These are phyloP conservation scores for Trichogramma evanescens DNA, from an alignment of 2,888 invertebrate species.

Conservation along the genomic window DNA sequence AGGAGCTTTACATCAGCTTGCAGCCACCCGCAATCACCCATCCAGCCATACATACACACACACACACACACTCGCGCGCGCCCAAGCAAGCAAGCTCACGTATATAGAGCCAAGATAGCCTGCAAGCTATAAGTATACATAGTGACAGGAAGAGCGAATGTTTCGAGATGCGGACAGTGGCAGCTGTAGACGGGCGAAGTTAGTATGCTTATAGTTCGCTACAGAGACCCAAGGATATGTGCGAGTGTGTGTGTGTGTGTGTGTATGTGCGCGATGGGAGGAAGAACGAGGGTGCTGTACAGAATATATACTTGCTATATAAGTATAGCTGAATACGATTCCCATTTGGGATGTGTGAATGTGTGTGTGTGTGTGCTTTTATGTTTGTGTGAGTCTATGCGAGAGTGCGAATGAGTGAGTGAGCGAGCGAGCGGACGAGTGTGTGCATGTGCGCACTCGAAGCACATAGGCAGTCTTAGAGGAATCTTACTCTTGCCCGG, in stretches of 20 bases:
- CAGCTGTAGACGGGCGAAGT: conserved; percentile 11
- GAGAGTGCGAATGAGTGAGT: too few relatives aligned
- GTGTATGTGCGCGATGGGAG: conserved; percentile 10
- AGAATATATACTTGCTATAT: too few relatives aligned
- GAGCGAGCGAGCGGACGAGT: too few relatives aligned
- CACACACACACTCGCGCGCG: background rate
- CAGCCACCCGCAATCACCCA: background rate
- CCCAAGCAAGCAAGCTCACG: too few relatives aligned
- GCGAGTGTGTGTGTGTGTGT: conserved; percentile 4
- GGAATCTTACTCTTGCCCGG: too few relatives aligned
- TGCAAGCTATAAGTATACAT: conserved; percentile 22
- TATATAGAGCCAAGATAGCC: too few relatives aligned
- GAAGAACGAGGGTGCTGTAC: conserved; percentile 21
- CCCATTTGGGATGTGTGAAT: conserved; percentile 35
- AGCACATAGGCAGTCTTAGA: too few relatives aligned
- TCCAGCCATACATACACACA: background rate
- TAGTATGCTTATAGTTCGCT: too few relatives aligned
- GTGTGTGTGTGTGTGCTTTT: conserved; percentile 35
- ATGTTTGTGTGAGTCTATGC: conserved; percentile 4
- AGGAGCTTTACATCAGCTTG: background rate
- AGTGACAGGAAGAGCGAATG: conserved; percentile 7
- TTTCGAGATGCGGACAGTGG: conserved; percentile 13
- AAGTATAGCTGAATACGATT: conserved; percentile 27
- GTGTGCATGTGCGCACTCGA: too few relatives aligned
- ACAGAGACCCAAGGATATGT: too few relatives aligned